A percentile compares a stretch with the other conserved stretches of the same genome.
These are phyloP conservation scores for Vespertilio murinus DNA, from an alignment of 2,797 vertebrate genomes.

Conservation along the genomic window DNA sequence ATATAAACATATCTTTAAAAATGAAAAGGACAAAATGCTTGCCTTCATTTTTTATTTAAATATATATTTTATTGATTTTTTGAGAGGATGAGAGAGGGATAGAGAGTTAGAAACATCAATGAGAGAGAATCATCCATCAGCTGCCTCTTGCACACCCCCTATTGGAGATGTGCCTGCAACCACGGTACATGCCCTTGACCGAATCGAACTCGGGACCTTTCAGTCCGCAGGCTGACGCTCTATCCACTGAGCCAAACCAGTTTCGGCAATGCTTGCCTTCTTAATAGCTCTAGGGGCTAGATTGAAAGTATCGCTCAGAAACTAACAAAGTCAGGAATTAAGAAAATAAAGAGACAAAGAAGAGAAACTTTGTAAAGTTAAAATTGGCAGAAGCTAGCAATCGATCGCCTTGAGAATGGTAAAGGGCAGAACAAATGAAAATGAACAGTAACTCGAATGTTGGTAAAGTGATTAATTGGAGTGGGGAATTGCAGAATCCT, in stretches of 20 bases:
- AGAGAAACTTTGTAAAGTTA: neutral
- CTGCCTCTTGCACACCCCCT: too few relatives aligned
- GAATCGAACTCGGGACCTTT: too few relatives aligned
- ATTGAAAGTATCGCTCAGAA: neutral
- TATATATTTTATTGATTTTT: too few relatives aligned
- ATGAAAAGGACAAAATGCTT: neutral
- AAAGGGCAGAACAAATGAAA: neutral
- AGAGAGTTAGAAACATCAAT: too few relatives aligned
- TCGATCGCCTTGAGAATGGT: neutral
- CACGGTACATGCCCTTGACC: too few relatives aligned
- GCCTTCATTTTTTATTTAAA: too few relatives aligned
- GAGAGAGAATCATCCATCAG: too few relatives aligned
- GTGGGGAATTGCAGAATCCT: neutral
- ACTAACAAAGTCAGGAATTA: neutral
- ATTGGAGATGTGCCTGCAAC: too few relatives aligned
- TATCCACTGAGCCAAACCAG: too few relatives aligned
- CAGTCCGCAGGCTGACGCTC: too few relatives aligned
- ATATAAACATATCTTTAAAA: too few relatives aligned
- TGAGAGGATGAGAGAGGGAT: too few relatives aligned
- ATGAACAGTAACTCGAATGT: neutral
- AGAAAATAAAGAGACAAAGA: conserved; percentile 16
- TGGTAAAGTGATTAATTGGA: conserved; percentile 11
- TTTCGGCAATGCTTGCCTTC: neutral
- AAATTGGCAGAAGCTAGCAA: neutral
- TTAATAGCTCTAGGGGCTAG: neutral